Conservation (phyloP, 2,113 vertebrate genomes). For the Nettapus auritus region DNA sequence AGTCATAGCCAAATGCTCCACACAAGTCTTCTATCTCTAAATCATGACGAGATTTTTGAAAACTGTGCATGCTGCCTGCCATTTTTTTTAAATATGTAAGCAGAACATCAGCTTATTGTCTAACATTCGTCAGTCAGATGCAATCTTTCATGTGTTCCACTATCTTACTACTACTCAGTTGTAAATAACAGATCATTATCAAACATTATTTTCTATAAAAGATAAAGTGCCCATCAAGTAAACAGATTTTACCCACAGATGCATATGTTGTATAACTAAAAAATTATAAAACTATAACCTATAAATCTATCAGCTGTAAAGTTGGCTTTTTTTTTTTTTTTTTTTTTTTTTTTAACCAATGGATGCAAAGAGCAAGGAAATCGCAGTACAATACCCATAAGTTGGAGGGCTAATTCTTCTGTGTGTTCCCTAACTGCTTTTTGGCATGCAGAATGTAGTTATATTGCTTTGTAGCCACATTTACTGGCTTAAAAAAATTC, state of each 20-base stretch:
- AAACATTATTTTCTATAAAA: not conserved
- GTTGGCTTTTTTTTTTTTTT: not conserved
- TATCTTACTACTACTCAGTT: not conserved
- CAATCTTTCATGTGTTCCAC: not conserved
- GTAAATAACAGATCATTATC: not conserved
- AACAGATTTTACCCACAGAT: not conserved
- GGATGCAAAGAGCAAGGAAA: not conserved
- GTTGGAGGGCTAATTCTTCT: not conserved
- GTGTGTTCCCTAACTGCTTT: not conserved
- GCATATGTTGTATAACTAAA: not conserved
- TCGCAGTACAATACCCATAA: not conserved
- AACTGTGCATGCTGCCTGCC: not conserved
- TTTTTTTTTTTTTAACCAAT: not conserved
- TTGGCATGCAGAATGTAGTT: not conserved
- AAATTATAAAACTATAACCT: not conserved
- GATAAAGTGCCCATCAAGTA: not conserved
- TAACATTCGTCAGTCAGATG: not conserved
- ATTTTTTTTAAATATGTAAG: not conserved
- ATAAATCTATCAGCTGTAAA: not conserved
- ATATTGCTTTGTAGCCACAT: not conserved
- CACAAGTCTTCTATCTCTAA: not conserved
- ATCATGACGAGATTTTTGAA: not conserved
- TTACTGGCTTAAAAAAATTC: not conserved
- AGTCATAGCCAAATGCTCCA: fast-evolving
- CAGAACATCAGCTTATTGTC: not conserved